These are phyloP conservation scores for Gulo gulo DNA, from an alignment of 2,113 vertebrate species.

Conservation along the genomic window DNA sequence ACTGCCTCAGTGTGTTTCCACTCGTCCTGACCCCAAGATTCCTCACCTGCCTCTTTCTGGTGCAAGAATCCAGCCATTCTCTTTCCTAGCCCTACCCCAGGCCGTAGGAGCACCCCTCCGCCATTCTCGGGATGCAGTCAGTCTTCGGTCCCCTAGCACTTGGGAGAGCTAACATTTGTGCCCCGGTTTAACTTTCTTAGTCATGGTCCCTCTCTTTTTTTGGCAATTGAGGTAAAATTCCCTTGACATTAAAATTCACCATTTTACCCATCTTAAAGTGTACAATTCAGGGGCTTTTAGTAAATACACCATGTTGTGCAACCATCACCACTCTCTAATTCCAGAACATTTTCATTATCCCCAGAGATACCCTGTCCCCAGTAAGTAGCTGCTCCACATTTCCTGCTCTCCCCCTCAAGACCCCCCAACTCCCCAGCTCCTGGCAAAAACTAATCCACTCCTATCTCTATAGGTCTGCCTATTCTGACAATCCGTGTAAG, in stretches of 20 bases:
- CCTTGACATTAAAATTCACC: neutral
- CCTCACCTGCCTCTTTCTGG: neutral
- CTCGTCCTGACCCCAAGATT: neutral
- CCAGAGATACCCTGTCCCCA: neutral
- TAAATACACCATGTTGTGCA: neutral
- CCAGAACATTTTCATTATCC: neutral
- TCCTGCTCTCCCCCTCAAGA: neutral
- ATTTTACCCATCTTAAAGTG: neutral
- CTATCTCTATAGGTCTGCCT: neutral
- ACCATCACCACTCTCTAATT: neutral
- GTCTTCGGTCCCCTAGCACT: neutral
- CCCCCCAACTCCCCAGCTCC: too few relatives aligned
- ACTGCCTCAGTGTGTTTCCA: fast-evolving
- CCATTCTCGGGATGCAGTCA: neutral
- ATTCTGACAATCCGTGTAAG: neutral
- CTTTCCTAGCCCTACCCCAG: neutral
- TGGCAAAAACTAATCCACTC: neutral
- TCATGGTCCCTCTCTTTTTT: neutral
- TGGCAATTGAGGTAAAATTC: neutral
- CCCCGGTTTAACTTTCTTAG: neutral
- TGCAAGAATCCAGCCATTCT: neutral
- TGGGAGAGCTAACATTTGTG: neutral
- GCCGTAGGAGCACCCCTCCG: neutral
- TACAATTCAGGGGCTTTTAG: neutral
- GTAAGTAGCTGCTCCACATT: neutral